Evolutionary conservation across 2,797 vertebrate species (phyloP), one percentile per base, ranked within the genome.

Genomic region (Hoplostethus mediterraneus): DNA sequence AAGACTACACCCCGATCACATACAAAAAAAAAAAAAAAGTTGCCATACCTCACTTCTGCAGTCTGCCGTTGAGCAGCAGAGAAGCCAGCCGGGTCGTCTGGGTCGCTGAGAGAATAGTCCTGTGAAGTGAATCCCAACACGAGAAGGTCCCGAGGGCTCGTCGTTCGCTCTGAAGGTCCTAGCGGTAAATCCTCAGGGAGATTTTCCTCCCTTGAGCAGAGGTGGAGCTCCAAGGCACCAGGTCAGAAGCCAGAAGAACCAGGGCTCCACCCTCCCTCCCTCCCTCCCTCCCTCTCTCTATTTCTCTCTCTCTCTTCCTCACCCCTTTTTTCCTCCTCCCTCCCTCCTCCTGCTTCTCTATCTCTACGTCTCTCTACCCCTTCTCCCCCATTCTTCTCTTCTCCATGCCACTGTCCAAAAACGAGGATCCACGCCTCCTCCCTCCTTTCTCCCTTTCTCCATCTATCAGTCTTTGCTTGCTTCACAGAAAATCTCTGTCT

Each of bases 201-300:
- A 88, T 92, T 80, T 84, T 85, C 65, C 73, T 75, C 67, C 75
- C 79, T 78, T 62, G 86, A 2, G 80, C 84, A 81, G 67, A 88
- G 87, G 85, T 83, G 84, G 75, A 87, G 77, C 81, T 85, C 69
- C 53, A 58, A 77, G 70, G 69, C 42, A 57, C 40, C 62, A 73
- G 78, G 71, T 90, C 82, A 85, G 78, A 80, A 75, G 72, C 70
- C 14, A 57, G n/a, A n/a, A 75, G 36, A 49, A 79, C 66, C 63
- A 53, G 57, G 47, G 66, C 86, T 86, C 91, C 90, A 87, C 87
- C 86, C 80, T 83, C 76, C 6, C 45, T 72, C 71, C 12, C 65
- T 72, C 71, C 12, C 65, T 38, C 52, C 11, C 17, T 71, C 60
- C 60, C 55, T 61, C 42, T 74, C 55, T 52, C 36, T 67, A 58